Conservation (phyloP, 2,113 vertebrate genomes). For the Origma solitaria region DNA sequence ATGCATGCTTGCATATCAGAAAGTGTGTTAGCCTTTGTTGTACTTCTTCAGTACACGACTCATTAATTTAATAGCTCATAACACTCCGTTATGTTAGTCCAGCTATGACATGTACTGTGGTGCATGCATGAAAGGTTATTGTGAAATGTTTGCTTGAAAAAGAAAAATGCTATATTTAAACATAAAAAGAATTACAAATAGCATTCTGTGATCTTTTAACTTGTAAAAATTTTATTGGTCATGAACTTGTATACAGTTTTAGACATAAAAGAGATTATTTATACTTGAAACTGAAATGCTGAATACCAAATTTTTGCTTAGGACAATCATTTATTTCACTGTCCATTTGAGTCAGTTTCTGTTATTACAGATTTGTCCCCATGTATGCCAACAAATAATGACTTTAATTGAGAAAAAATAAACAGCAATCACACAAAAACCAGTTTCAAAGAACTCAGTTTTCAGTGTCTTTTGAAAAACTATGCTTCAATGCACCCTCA, state of each 20-base stretch:
- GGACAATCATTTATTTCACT: background rate
- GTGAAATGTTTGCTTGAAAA: conserved; percentile 38
- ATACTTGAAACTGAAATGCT: background rate
- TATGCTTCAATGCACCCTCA: background rate
- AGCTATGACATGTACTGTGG: conserved; percentile 31
- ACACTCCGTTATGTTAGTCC: conserved; percentile 42
- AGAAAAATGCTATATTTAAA: background rate
- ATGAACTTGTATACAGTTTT: background rate
- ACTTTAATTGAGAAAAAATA: background rate
- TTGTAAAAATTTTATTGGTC: background rate
- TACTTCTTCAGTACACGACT: conserved; percentile 46
- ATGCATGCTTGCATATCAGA: conserved; percentile 7
- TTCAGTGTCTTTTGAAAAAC: background rate
- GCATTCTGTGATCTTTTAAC: background rate
- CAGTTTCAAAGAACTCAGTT: background rate
- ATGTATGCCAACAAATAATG: background rate
- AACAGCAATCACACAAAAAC: background rate
- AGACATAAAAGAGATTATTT: background rate
- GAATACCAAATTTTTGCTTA: background rate
- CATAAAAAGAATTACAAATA: conserved; percentile 26
- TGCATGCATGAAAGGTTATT: background rate
- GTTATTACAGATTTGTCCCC: background rate
- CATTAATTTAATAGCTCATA: conserved; percentile 65
- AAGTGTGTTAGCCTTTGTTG: conserved; percentile 11
- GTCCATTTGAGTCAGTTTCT: background rate